phyloP scores from a whole-genome alignment of 2,113 vertebrate species.

The Xyrauchen texanus region DNA sequence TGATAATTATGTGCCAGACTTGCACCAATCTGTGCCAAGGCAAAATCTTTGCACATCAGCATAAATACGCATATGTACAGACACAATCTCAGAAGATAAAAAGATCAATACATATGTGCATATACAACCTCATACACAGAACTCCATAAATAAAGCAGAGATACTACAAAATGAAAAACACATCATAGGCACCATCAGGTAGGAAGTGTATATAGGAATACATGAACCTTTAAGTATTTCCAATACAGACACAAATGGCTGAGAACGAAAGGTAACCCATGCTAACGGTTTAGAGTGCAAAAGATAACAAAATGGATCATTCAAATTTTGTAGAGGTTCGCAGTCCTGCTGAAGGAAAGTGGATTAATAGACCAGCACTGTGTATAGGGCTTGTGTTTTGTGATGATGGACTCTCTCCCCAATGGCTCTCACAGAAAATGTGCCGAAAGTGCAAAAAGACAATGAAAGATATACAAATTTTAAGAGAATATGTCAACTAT shows the following conservation, averaged over 20 bases:
- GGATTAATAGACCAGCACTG: conserved; percentile 49
- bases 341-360: conserved; percentile 17
- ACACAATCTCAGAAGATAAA: conserved; percentile 17
- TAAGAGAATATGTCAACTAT: conserved; percentile 51
- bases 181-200: conserved; percentile 27
- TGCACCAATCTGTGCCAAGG: conserved; percentile 71
- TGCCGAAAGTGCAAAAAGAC: conserved; percentile 54
- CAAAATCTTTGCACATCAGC: conserved; percentile 57
- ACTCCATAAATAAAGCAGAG: neutral
- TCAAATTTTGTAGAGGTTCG: conserved; percentile 1
- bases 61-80: conserved; percentile 33
- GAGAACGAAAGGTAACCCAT: neutral
- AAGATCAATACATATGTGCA: neutral
- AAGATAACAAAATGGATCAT: conserved; percentile 12
- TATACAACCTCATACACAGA: neutral
- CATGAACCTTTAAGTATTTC: neutral
- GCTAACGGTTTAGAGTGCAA: neutral
- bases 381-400: conserved; percentile 52
- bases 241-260: conserved; percentile 15
- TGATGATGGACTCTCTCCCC: conserved; percentile 58
- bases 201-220: conserved; percentile 39
- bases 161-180: conserved; percentile 6
- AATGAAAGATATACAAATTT: conserved; percentile 53
- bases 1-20: conserved; percentile 57
- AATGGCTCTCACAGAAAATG: conserved; percentile 51